Evolutionary conservation across 2,113 vertebrate species (phyloP), one percentile per base, ranked within the genome.

Genomic region (Physeter macrocephalus): DNA sequence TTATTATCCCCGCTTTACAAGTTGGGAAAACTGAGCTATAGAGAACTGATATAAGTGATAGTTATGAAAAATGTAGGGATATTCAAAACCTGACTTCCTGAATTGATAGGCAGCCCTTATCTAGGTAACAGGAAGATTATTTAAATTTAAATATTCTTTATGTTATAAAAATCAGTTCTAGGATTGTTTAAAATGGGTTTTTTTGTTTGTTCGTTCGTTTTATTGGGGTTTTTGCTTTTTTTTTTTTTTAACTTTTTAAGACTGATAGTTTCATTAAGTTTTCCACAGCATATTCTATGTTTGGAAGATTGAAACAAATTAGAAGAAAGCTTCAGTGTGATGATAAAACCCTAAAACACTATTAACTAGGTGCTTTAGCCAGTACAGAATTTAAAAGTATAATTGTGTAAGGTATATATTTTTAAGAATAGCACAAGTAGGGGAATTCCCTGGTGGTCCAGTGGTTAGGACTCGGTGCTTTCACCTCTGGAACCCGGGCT

Each of bases 221-320:
- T 49, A 4, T 49, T 15, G 49, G 49, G 1, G 10, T 75, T 20
- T 31, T 27, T 5, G 41, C 41, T 46, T 9, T 7, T 43, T 46
- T 52, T 46, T 17, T 34, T 34, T 52, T 52, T 46, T 23, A 36
- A 36, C 75, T 54, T 54, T 78, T 78, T 54, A 78, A 78, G 54
- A n/a, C 20, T 54, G 49, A 78, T 14, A 21, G 75, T 54, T 23
- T n/a, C 20, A 21, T n/a, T n/a, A 52, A 52, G 75, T n/a, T 36
- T 78, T 78, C 49, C 13, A 54, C 18, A 7, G n/a, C 31, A n/a
- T 36, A 54, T 4, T n/a, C 66, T 83, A 14, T 78, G 39, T 83
- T 93, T 82, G 46, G 59, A 94, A 87, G 41, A 34, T 61, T 57
- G 71, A 94, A 72, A 74, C 39, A 83, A 78, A 6, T 75, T 25